A percentile compares a stretch with the other conserved stretches of the same genome.
Conservation (phyloP, 2,888 invertebrate species). For the Mesochorus sp. region DNA sequence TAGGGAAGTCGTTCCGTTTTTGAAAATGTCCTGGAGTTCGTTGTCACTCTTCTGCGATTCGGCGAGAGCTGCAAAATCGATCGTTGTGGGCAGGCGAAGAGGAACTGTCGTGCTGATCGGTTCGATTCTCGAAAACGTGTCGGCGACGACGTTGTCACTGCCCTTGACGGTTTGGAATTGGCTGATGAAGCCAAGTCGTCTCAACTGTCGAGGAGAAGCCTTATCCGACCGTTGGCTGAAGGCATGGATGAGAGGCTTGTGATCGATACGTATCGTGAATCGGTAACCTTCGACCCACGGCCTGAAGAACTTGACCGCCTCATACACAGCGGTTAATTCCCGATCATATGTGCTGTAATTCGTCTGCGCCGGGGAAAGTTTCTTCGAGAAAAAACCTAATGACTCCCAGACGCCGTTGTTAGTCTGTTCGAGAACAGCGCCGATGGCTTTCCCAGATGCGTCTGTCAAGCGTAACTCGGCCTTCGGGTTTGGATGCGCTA, state of each 20-base stretch:
- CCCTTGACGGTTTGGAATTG: conserved; percentile 52
- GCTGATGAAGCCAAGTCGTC: conserved; percentile 2
- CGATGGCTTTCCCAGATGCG: conserved; percentile 42
- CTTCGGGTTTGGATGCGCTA: conserved; percentile 47
- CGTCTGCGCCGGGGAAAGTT: conserved; percentile 53
- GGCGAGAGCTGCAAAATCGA: conserved; percentile 35
- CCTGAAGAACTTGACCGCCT: conserved; percentile 45
- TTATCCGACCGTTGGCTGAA: conserved; percentile 30
- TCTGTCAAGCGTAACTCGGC: conserved; percentile 41
- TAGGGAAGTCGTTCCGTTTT: neutral
- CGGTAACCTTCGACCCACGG: conserved; percentile 28
- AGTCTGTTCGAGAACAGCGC: conserved; percentile 43
- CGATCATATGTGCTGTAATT: conserved; percentile 67
- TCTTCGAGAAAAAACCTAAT: no score
- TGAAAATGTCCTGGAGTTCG: conserved; percentile 32
- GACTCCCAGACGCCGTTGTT: conserved; percentile 36
- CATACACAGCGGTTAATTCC: conserved; percentile 53
- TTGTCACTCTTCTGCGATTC: conserved; percentile 41
- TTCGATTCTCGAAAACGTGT: conserved; percentile 65
- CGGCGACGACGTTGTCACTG: conserved; percentile 64
- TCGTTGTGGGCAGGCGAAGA: conserved; percentile 27
- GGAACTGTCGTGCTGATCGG: conserved; percentile 1
- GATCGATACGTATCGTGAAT: conserved; percentile 25
- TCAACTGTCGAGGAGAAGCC: conserved; percentile 7
- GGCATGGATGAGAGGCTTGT: conserved; percentile 29